These are phyloP conservation scores for Zonitis immaculata DNA, from an alignment of 2,888 invertebrate species.

Conservation along the genomic window DNA sequence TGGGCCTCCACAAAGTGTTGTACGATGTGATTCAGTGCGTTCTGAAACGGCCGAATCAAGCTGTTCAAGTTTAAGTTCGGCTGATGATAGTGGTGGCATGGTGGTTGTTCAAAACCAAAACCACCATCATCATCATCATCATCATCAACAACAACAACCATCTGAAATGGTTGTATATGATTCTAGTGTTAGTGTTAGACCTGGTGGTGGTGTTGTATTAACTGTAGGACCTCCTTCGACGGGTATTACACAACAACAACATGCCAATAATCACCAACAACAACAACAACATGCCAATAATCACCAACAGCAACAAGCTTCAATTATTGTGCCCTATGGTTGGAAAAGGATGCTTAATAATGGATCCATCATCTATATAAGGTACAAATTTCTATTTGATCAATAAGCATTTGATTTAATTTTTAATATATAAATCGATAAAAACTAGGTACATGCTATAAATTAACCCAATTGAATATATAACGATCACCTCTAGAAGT, in stretches of 20 bases:
- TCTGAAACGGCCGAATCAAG: constrained; percentile 59
- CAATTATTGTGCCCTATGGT: constrained; percentile 62
- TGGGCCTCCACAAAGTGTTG: constrained; percentile 37
- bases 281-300: constrained; percentile 20
- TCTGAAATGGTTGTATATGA: constrained; percentile 47
- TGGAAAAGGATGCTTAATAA: constrained; percentile 72
- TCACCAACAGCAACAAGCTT: constrained; percentile 28
- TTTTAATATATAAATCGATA: no score
- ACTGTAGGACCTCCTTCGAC: constrained; percentile 38
- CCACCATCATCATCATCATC: constrained; percentile 10
- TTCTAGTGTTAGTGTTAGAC: constrained; percentile 48
- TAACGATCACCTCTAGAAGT: no score
- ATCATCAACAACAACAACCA: constrained; percentile 26
- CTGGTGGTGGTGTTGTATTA: constrained; percentile 42
- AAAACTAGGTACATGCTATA: no score
- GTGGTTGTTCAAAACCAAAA: constrained; percentile 38
- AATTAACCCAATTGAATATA: no score
- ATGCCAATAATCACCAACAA: no score
- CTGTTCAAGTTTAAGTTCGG: constrained; percentile 53
- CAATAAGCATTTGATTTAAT: neutral
- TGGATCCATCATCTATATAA: constrained; percentile 71
- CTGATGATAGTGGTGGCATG: constrained; percentile 40
- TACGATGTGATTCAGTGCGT: constrained; percentile 55
- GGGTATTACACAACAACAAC: no score
- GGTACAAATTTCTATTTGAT: constrained; percentile 52